Base-by-base conservation (phyloP, 1,140 invertebrate genomes). In the Papilio xuthus region DNA sequence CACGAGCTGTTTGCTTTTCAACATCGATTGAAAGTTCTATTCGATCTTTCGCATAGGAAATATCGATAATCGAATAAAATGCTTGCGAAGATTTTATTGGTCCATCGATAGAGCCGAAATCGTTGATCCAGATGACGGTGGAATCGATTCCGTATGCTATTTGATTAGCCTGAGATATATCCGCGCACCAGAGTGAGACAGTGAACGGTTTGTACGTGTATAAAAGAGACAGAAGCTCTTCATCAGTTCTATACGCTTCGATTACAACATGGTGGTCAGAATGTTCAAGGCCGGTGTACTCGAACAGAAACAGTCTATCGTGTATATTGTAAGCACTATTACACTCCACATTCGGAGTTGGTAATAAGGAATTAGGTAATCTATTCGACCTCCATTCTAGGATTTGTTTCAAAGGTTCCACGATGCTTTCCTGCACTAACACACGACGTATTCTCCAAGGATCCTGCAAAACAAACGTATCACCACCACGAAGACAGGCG, bases 221-320 rank as follows among this genome's bases (percentile, higher is more conserved):
- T 0, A 86, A 20, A 6, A 90, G 47, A 1, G 80, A 70, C 7
- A 88, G 72, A 47, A 88, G 53, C 70, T 91, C 89, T 72, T 86
- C 88, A 0, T 82, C 82, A 2, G 87, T 91, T 44, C 89, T 84
- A 72, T 85, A 91, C 0, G 84, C 83, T 60, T 89, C 85, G 28
- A 86, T 79, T 2, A 77, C 7, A 13, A 87, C 73, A 0, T 8
- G 13, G 0, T 83, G 47, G 1, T 82, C 67, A 4, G 13, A 28
- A 0, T 18, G 13, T 10, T 79, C 23, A 2, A 50, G 69, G 4
- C 79, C 83, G 0, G 78, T 74, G 15, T 78, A 85, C 60, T 89
- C 88, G 42, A 79, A 74, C 1, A 89, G 26, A 23, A 84, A 89
- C 10, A 81, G 41, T 75, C 85, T 88, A 1, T 75, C 79, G 1